Base-by-base conservation (phyloP, 2,113 vertebrate species). In the Thryonomys swinderianus region DNA sequence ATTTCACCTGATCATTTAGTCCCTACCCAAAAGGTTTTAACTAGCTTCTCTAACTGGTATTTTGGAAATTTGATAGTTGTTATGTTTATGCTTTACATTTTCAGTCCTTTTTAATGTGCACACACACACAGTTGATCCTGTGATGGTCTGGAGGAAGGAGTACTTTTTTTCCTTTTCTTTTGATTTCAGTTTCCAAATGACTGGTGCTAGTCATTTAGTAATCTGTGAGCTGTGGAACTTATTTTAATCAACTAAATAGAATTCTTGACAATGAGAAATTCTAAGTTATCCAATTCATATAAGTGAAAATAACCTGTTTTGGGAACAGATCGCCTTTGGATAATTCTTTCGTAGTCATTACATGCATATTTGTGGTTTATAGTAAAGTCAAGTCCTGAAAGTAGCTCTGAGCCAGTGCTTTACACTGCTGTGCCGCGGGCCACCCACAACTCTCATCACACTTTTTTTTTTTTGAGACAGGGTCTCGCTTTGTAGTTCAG, bases 281-380 rank as follows among this genome's bases (percentile, higher is more conserved):
- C 81, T 78, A 69, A 73, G 42, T 89, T 97, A 84, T 91, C 27
- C 7, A 45, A 88, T 48, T 61, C 91, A 62, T 57, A 89, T 64
- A 85, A 93, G 40, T 80, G 74, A 95, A 97, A 96, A 88, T 67
- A 92, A 48, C 84, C 14, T 79, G 48, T 96, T 96, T 90, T n/a
- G 55, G 71, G 30, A 93, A 74, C 53, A 88, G 69, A 86, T 40
- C 86, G 32, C 66, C 89, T 81, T 69, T 93, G 88, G 90, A 69
- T 84, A 53, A 32, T 71, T 95, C 71, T 96, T 95, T 79, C 53
- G 69, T 74, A 83, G 59, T 79, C 34, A 78, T 66, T 61, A 27
- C 25, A 37, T 94, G 71, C 30, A 92, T 95, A 25, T 83, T 79
- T 93, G 51, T 88, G 34, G 88, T 83, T 88, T 90, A 76, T 30